Conservation (phyloP, 2,888 invertebrate species). For the Dinocampus coccinellae region DNA sequence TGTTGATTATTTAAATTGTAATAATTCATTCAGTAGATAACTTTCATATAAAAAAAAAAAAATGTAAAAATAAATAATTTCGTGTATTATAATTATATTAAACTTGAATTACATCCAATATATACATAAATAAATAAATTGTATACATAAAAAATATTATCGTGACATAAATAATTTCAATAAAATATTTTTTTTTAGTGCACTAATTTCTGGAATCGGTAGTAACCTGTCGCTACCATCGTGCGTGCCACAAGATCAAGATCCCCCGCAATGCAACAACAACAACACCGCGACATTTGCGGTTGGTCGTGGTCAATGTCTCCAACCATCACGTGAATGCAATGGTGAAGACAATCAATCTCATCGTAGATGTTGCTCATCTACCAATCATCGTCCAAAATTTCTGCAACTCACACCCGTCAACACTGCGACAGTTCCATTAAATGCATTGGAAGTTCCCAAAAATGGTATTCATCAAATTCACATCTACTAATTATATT, state of each 20-base stretch:
- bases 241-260: slow-evolving; percentile 59
- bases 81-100: too few relatives aligned
- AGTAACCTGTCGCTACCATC: slow-evolving; percentile 65
- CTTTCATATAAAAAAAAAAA: too few relatives aligned
- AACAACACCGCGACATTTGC: slow-evolving; percentile 33
- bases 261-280: slow-evolving; percentile 40
- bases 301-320: slow-evolving; percentile 38
- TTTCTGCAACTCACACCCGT: slow-evolving; percentile 59
- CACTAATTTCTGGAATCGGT: slow-evolving; percentile 60
- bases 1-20: too few relatives aligned
- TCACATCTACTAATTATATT: background rate
- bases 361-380: slow-evolving; percentile 28
- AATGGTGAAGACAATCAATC: slow-evolving; percentile 37
- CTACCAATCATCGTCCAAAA: slow-evolving; percentile 44
- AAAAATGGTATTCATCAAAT: slow-evolving; percentile 45
- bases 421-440: slow-evolving; percentile 51
- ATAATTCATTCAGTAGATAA: too few relatives aligned
- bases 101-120: too few relatives aligned
- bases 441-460: slow-evolving; percentile 50
- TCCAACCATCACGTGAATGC: slow-evolving; percentile 23
- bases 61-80: too few relatives aligned
- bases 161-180: too few relatives aligned
- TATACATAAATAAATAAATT: too few relatives aligned
- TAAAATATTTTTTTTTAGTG: too few relatives aligned
- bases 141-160: too few relatives aligned